A percentile compares a stretch with the other conserved stretches of the same genome.
Conservation (phyloP, 2,797 vertebrate species). For the Spondyliosoma cantharus region DNA sequence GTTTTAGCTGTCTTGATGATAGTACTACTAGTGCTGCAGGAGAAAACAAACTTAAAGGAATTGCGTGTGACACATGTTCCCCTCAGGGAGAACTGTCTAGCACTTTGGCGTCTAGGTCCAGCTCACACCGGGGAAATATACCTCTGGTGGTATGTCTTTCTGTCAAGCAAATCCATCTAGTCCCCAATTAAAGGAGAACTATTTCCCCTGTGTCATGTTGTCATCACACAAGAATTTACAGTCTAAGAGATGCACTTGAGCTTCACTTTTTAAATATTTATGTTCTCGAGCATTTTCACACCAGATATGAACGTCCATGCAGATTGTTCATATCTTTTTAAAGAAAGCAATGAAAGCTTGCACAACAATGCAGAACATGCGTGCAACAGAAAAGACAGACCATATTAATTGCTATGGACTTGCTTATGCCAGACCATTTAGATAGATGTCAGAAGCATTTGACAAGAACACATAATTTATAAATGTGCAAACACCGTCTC, state of each 20-base stretch:
- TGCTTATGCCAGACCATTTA: not conserved
- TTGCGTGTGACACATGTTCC: conserved; percentile 33
- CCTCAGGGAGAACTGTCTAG: conserved; percentile 22
- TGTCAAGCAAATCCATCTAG: conserved; percentile 49
- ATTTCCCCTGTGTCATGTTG: conserved; percentile 50
- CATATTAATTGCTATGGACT: not conserved
- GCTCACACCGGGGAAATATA: conserved; percentile 57
- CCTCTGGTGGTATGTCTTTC: conserved; percentile 43
- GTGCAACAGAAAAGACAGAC: not conserved
- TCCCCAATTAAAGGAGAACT: conserved; percentile 59
- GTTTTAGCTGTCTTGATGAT: conserved; percentile 33
- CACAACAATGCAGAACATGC: not conserved
- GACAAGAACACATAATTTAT: not conserved
- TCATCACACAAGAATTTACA: conserved; percentile 57
- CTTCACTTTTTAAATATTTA: conserved; percentile 38
- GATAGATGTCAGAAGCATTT: not conserved
- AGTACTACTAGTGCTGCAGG: conserved; percentile 26
- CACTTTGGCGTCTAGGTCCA: conserved; percentile 37
- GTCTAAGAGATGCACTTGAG: conserved; percentile 48
- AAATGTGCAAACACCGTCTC: conserved; percentile 14
- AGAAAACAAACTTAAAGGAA: conserved; percentile 42
- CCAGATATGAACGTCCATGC: conserved; percentile 4
- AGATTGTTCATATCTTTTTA: conserved; percentile 1
- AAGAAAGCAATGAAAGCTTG: conserved; percentile 6
- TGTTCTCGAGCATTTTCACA: conserved; percentile 30